Evolutionary conservation across 2,113 vertebrate genomes (phyloP).

Genomic region (Origma solitaria): DNA sequence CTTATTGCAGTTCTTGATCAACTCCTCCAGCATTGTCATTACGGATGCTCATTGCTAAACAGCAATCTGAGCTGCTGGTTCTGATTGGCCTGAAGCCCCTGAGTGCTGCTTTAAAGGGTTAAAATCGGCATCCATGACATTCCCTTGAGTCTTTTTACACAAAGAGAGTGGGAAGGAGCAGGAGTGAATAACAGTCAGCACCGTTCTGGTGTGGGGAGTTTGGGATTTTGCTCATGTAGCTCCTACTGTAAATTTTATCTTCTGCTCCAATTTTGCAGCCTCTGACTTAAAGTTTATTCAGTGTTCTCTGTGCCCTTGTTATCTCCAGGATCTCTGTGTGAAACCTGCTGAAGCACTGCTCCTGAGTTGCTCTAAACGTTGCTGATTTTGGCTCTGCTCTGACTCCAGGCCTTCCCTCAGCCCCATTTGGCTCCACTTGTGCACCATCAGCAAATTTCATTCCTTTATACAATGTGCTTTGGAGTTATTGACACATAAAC

Average conservation of each 20-base stretch:
- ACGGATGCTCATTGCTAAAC: neutral
- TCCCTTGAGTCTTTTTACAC: neutral
- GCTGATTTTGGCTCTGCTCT: neutral
- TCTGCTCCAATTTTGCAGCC: neutral
- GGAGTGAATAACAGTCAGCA: neutral
- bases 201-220: neutral
- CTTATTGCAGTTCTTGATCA: neutral
- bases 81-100: neutral
- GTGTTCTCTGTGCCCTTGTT: conserved; percentile 5
- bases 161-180: neutral
- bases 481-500: neutral
- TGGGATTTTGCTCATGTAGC: neutral
- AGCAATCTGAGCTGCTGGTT: neutral
- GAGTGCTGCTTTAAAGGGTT: neutral
- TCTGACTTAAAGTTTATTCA: neutral
- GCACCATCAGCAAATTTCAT: neutral
- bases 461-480: neutral
- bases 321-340: neutral
- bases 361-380: neutral
- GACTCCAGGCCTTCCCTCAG: neutral
- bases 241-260: neutral
- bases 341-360: neutral
- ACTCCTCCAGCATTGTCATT: neutral
- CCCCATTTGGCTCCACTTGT: neutral
- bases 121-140: neutral